Conservation (phyloP, 1,140 invertebrate species). For the Nymphalis io region DNA sequence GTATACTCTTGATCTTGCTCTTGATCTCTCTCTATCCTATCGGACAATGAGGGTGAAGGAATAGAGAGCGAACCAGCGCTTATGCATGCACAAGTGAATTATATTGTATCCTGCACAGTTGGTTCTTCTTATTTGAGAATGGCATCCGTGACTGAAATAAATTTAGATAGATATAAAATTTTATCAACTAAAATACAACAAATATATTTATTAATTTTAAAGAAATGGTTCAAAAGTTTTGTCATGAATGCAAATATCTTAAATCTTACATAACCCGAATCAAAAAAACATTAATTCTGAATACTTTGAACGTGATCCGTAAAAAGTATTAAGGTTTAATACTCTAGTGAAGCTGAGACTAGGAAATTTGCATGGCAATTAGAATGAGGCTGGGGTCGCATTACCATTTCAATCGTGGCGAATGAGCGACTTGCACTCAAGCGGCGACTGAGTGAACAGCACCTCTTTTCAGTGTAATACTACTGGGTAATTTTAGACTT, state of each 20-base stretch:
- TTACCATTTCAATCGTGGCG: constrained; percentile 68
- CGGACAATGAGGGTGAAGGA: too few relatives aligned
- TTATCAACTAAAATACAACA: too few relatives aligned
- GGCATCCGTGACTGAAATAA: too few relatives aligned
- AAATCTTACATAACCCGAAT: constrained; percentile 2
- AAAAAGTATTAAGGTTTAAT: constrained; percentile 14
- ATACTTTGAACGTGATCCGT: neutral
- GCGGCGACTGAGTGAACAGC: constrained; percentile 17
- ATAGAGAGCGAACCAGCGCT: too few relatives aligned
- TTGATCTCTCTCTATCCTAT: too few relatives aligned
- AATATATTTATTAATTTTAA: too few relatives aligned
- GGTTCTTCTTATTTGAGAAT: too few relatives aligned
- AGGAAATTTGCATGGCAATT: constrained; percentile 64
- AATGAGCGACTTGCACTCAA: constrained; percentile 39
- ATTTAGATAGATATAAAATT: too few relatives aligned
- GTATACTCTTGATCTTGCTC: too few relatives aligned
- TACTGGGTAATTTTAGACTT: constrained; percentile 12
- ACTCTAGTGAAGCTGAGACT: constrained; percentile 18
- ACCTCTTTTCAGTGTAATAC: constrained; percentile 11
- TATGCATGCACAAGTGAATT: too few relatives aligned
- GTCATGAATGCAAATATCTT: constrained; percentile 2
- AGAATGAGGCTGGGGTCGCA: constrained; percentile 52
- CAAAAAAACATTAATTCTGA: constrained; percentile 6
- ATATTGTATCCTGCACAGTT: too few relatives aligned
- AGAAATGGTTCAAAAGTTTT: too few relatives aligned